Evolutionary conservation across 2,113 vertebrate genomes (phyloP), one percentile per base, ranked within the genome.

Genomic region (Shinisaurus crocodilurus): DNA sequence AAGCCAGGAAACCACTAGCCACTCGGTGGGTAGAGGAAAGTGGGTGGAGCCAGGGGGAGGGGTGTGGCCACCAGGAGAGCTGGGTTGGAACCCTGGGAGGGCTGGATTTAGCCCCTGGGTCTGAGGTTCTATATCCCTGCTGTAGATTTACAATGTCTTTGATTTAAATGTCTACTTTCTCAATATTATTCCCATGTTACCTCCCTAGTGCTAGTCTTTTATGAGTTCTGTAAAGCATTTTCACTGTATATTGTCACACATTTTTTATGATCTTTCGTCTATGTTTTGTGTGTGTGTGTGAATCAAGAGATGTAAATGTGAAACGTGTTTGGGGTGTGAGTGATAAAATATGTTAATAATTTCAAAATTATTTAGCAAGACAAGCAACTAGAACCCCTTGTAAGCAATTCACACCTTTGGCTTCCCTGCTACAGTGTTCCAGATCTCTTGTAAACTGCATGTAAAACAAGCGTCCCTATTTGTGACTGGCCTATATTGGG

Each of bases 111-210:
- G 3, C 48, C 48, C 48, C 48, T 48, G 48, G 48, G 48, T 7
- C 48, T 48, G 48, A 48, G 48, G 48, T 48, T 48, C 48, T 48
- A 48, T 48, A 48, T 92, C 90, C 70, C 50, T n/a, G n/a, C n/a
- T 92, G 43, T 43, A 3, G 45, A 23, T 88, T 87, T 92, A 72
- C 65, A n/a, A n/a, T n/a, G n/a, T 23, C 13, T 70, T 72, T 48
- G 77, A 54, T 32, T 72, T 37, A 43, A 54, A 54, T 57, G 5
- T 27, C 48, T 45, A 12, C 60, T 48, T 20, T 45, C 40, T 60
- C 43, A 40, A 25, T n/a, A n/a, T 65, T 50, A 29, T 84, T 40
- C 43, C 40, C 6, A 54, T 37, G 25, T 67, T 84, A 37, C 37
- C 37, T 32, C 37, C 63, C 82, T 32, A 23, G 6, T 57, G 9